Percentiles rank a stretch among this genome's conserved stretches.
phyloP scores from a whole-genome alignment of 2,888 invertebrate species.

The Perizoma flavofasciatum region DNA sequence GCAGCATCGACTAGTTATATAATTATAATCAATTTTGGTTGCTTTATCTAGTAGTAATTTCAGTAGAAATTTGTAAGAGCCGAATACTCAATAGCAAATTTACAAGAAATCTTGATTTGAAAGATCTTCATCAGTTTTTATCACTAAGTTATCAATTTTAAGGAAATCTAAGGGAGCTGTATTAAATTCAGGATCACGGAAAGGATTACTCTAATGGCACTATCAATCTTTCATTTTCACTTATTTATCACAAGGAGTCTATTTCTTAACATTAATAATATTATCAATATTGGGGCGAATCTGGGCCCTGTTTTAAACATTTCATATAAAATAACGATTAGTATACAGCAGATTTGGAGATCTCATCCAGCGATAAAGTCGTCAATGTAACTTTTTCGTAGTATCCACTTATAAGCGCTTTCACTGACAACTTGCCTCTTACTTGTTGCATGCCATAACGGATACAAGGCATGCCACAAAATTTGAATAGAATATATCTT shows the following conservation, averaged over 20 bases:
- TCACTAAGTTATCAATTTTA: conserved; percentile 1
- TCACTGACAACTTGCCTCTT: too few species aligned
- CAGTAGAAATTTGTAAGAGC: neutral
- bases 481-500: too few species aligned
- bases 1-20: conserved; percentile 16
- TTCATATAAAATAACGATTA: conserved; percentile 27
- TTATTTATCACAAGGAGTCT: conserved; percentile 67
- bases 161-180: conserved; percentile 10
- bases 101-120: neutral
- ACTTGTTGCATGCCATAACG: too few species aligned
- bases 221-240: conserved; percentile 62
- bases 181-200: conserved; percentile 24
- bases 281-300: conserved; percentile 38
- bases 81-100: neutral
- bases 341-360: conserved; percentile 1
- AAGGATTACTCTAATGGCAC: conserved; percentile 56
- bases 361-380: conserved; percentile 9
- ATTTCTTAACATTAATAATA: conserved; percentile 38
- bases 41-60: too few species aligned
- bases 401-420: too few species aligned
- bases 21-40: neutral
- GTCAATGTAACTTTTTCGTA: conserved; percentile 8
- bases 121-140: neutral
- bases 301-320: conserved; percentile 33
- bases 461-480: too few species aligned